Conservation (phyloP, 1,140 invertebrate genomes). For the Globodera rostochiensis region DNA sequence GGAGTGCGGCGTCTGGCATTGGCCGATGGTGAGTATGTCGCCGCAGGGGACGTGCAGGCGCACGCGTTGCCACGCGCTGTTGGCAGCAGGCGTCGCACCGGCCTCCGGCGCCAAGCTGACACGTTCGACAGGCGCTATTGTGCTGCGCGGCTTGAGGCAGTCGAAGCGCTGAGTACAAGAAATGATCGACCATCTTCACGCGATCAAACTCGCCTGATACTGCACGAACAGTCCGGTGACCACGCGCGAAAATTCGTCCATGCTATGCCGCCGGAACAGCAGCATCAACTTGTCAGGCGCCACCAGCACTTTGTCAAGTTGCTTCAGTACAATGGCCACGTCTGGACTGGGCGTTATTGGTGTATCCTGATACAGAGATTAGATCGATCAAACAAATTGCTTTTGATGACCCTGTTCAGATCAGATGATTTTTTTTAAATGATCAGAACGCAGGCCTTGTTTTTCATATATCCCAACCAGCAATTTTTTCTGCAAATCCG, state of each 20-base stretch:
- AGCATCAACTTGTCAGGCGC: not conserved
- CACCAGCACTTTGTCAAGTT: not conserved
- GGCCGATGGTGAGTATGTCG: not conserved
- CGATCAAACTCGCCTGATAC: not conserved
- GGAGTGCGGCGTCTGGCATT: not conserved
- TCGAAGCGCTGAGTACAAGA: not conserved
- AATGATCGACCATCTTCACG: not conserved
- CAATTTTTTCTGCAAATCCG: no score
- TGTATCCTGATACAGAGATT: not conserved
- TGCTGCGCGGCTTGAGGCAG: not conserved
- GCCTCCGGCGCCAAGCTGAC: not conserved
- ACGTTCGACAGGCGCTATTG: not conserved
- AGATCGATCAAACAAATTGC: no score
- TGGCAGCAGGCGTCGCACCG: no score
- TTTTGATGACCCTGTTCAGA: no score
- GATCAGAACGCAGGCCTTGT: no score
- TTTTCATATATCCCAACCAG: no score
- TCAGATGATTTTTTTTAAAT: no score
- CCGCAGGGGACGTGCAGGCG: not conserved
- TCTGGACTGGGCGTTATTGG: not conserved
- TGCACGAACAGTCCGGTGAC: not conserved
- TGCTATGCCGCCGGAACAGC: not conserved
- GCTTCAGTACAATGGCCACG: not conserved
- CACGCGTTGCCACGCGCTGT: not conserved
- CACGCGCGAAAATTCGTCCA: not conserved